Conservation (phyloP, 2,113 vertebrate species). For the Taxidea taxus region DNA sequence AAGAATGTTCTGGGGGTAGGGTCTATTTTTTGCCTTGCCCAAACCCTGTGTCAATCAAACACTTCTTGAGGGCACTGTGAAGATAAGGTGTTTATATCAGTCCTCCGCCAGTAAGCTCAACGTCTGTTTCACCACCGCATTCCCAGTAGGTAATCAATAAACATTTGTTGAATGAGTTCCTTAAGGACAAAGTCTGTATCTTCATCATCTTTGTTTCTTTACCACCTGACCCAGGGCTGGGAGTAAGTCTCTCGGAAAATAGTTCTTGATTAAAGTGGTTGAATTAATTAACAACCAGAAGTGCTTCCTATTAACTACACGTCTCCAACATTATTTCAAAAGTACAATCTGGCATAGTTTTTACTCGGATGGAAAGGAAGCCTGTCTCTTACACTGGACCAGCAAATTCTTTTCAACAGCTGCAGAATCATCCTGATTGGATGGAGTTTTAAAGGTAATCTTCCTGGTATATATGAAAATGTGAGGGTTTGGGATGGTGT, state of each 20-base stretch:
- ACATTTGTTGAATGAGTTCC: conserved; percentile 7
- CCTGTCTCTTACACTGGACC: neutral
- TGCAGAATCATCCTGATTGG: neutral
- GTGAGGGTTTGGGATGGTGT: neutral
- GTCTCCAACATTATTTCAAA: conserved; percentile 36
- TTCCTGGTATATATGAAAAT: neutral
- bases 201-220: conserved; percentile 28
- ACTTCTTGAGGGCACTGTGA: neutral
- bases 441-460: conserved; percentile 10
- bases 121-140: neutral
- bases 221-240: conserved; percentile 1
- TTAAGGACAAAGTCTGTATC: neutral
- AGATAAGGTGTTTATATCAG: neutral
- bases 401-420: conserved; percentile 15
- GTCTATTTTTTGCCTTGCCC: neutral
- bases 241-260: conserved; percentile 52
- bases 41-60: neutral
- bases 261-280: conserved; percentile 51
- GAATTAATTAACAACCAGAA: conserved; percentile 66
- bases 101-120: neutral
- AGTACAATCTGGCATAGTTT: neutral
- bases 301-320: conserved; percentile 40
- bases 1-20: neutral
- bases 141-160: neutral
- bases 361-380: neutral